phyloP scores from a whole-genome alignment of 2,113 vertebrate species.

The Onychostoma macrolepis region DNA sequence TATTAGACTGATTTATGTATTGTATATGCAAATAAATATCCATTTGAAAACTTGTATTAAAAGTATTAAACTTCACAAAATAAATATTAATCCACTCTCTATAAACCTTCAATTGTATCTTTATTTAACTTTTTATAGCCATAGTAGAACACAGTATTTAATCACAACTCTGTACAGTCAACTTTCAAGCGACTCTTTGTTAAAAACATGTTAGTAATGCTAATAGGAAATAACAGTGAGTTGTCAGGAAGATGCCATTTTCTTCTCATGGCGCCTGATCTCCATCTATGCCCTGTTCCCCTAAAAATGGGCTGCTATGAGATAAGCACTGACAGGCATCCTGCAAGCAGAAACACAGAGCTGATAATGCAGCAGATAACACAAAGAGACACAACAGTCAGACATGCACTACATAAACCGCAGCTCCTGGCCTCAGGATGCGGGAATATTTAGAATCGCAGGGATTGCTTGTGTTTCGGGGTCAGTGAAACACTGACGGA shows the following conservation, averaged over 20 bases:
- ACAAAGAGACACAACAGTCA: constrained; percentile 5
- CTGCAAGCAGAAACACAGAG: neutral
- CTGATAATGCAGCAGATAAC: constrained; percentile 12
- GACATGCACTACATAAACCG: neutral
- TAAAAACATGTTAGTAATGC: neutral
- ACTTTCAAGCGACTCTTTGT: neutral
- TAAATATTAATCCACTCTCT: neutral
- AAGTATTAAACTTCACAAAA: neutral
- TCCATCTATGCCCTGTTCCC: neutral
- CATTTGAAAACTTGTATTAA: neutral
- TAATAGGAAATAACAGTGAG: neutral
- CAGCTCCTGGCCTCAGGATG: neutral
- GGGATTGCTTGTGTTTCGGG: neutral
- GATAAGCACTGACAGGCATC: neutral
- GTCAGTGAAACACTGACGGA: neutral
- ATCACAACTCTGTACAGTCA: neutral
- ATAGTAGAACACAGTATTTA: neutral
- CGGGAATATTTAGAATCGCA: neutral
- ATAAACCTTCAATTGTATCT: neutral
- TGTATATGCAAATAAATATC: neutral
- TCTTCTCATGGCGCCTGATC: neutral
- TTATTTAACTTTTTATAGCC: neutral
- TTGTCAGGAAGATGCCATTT: neutral
- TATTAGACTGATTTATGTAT: neutral
- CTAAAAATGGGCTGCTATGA: neutral